Percentiles rank a stretch among this genome's conserved stretches.
Evolutionary conservation across 37 sponge, comb jelly and placozoan genomes (phyloP).

Genomic region (Dysidea cf. avara): DNA sequence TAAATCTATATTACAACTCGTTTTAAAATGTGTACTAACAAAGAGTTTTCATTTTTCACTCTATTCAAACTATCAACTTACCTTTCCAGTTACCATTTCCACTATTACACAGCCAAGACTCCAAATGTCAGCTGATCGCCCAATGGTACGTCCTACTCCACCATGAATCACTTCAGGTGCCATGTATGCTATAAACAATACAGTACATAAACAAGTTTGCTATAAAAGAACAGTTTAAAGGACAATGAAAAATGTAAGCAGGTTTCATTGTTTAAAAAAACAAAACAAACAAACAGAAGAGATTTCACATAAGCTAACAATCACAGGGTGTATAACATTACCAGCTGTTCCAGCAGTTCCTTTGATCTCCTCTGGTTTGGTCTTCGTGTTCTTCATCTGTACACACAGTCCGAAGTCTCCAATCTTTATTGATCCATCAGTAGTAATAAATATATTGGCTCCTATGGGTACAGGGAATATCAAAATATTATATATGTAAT

Average conservation of each 20-base stretch:
- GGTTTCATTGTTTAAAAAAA: too few relatives aligned
- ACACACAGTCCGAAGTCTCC: conserved; percentile 90
- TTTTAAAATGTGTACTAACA: not conserved
- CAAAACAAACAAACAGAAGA: too few relatives aligned
- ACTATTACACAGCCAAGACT: conserved; percentile 84
- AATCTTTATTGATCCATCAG: conserved; percentile 70
- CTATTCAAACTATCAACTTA: not conserved
- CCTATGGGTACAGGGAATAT: conserved; percentile 39
- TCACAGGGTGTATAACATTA: too few relatives aligned
- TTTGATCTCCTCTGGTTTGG: conserved; percentile 30
- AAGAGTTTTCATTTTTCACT: too few relatives aligned
- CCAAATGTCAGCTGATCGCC: conserved; percentile 84
- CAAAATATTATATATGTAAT: too few relatives aligned
- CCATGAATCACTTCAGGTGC: conserved; percentile 85
- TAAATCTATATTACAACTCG: too few relatives aligned
- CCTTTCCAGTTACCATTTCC: conserved; percentile 90
- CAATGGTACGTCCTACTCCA: conserved; percentile 46
- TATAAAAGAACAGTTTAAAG: too few relatives aligned
- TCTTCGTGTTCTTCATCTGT: conserved; percentile 65
- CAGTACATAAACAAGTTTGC: too few relatives aligned
- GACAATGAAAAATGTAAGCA: too few relatives aligned
- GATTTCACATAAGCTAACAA: too few relatives aligned
- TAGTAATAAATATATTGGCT: conserved; percentile 76
- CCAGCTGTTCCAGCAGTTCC: conserved; percentile 66
- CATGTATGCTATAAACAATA: conserved; percentile 68